These are phyloP conservation scores for Prunella himalayana DNA, from an alignment of 2,113 vertebrate genomes.

Conservation along the genomic window DNA sequence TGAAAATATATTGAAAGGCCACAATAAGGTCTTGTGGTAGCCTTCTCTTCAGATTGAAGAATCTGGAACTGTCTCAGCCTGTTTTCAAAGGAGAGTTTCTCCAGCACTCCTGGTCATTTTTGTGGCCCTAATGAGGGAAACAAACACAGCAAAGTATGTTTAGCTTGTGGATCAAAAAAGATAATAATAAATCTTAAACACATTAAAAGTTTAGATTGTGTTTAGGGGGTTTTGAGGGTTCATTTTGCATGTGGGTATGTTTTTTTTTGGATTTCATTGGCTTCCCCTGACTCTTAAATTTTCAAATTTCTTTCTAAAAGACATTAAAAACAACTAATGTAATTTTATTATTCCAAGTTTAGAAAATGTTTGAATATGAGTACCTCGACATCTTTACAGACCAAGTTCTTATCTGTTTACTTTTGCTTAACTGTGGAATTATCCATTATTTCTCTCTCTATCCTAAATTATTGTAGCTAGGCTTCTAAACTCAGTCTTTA, in stretches of 20 bases:
- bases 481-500: neutral
- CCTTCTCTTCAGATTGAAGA: neutral
- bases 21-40: accelerated
- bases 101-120: neutral
- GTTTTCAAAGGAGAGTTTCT: neutral
- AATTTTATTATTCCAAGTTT: neutral
- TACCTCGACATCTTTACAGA: neutral
- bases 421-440: neutral
- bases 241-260: neutral
- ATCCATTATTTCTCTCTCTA: neutral
- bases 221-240: accelerated
- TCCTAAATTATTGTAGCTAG: neutral
- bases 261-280: accelerated
- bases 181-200: neutral
- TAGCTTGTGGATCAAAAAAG: neutral
- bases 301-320: neutral
- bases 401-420: neutral
- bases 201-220: neutral
- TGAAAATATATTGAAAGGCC: neutral
- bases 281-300: neutral
- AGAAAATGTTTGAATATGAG: neutral
- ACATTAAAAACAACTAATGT: neutral
- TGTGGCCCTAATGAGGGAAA: neutral
- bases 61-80: neutral
- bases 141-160: neutral